phyloP scores from a whole-genome alignment of 2,888 invertebrate genomes.

The Lutraria lutraria region DNA sequence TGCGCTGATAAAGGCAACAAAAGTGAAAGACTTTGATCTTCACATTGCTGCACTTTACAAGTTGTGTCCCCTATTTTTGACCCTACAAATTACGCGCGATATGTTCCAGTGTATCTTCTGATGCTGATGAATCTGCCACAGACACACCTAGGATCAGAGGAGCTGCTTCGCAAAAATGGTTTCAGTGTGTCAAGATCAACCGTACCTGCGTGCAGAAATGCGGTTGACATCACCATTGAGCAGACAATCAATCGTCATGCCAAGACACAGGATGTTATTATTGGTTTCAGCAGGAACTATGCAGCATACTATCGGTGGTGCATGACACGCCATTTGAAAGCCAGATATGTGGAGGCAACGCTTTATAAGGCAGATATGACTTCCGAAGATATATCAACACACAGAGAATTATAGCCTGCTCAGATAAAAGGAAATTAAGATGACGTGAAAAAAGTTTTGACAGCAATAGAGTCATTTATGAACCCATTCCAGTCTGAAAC shows the following conservation, averaged over 20 bases:
- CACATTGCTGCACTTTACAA: constrained; percentile 47
- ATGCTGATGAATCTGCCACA: constrained; percentile 47
- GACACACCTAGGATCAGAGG: constrained; percentile 56
- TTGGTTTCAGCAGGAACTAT: constrained; percentile 61
- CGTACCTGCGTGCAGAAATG: constrained; percentile 50
- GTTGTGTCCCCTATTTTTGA: constrained; percentile 53
- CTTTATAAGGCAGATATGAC: constrained; percentile 46
- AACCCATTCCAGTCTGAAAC: constrained; percentile 56
- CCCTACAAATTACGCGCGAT: constrained; percentile 57
- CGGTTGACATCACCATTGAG: constrained; percentile 66
- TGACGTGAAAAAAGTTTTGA: constrained; percentile 35
- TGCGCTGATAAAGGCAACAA: constrained; percentile 52
- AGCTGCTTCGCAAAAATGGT: constrained; percentile 48
- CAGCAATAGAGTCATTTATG: constrained; percentile 41
- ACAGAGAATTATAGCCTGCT: constrained; percentile 51
- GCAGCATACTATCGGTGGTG: constrained; percentile 61
- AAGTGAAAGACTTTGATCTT: constrained; percentile 56
- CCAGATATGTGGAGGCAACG: constrained; percentile 50
- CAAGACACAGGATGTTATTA: constrained; percentile 57
- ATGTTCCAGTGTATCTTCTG: constrained; percentile 52
- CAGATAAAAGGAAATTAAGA: constrained; percentile 40
- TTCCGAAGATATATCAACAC: constrained; percentile 12
- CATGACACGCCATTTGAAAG: constrained; percentile 47
- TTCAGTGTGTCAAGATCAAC: constrained; percentile 61
- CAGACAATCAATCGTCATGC: constrained; percentile 67